These are phyloP conservation scores for Myiotriccus ornatus DNA, from an alignment of 2,797 vertebrate genomes.

Conservation along the genomic window DNA sequence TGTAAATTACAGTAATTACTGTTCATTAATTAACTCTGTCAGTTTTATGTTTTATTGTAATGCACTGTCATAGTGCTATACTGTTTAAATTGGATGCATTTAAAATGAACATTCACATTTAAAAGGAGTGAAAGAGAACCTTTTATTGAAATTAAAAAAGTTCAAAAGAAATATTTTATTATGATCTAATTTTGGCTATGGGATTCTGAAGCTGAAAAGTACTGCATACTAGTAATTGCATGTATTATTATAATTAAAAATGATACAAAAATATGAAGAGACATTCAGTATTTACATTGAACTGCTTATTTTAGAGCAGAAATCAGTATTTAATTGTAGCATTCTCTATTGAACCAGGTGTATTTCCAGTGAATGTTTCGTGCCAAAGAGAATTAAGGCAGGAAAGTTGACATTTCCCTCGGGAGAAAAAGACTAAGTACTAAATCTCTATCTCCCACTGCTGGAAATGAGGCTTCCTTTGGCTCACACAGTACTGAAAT, in stretches of 20 bases:
- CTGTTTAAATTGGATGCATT: constrained; percentile 58
- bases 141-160: constrained; percentile 67
- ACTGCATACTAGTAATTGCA: constrained; percentile 19
- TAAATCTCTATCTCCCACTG: not conserved
- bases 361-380: constrained; percentile 6
- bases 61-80: constrained; percentile 46
- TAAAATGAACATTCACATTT: constrained; percentile 53
- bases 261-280: constrained; percentile 37
- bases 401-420: constrained; percentile 19
- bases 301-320: constrained; percentile 39
- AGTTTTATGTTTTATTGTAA: constrained; percentile 63
- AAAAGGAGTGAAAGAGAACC: constrained; percentile 60
- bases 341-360: constrained; percentile 41
- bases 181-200: constrained; percentile 53
- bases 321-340: constrained; percentile 42
- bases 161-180: constrained; percentile 56
- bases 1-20: constrained; percentile 67
- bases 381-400: constrained; percentile 55
- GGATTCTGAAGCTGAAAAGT: constrained; percentile 22
- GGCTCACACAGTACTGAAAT: not conserved
- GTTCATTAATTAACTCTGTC: constrained; percentile 68
- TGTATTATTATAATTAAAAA: constrained; percentile 53
- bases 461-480: not conserved
- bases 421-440: not conserved
- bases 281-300: constrained; percentile 1